phyloP scores from a whole-genome alignment of 2,797 vertebrate genomes.

The Falco naumanni region DNA sequence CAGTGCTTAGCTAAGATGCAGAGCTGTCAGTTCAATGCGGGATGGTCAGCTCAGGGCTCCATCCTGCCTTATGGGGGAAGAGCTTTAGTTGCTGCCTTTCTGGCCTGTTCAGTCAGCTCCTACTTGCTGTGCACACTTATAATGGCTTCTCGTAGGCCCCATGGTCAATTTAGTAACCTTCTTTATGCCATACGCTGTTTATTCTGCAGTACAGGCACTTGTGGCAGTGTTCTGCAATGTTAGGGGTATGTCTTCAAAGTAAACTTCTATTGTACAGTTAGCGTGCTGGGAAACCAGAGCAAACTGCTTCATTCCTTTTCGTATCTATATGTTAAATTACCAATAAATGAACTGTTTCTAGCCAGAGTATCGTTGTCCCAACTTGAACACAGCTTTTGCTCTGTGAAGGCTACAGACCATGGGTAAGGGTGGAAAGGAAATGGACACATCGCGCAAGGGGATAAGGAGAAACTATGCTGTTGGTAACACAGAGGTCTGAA shows the following conservation, averaged over 20 bases:
- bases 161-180: fast-evolving
- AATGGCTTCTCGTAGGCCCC: not conserved
- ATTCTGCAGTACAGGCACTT: not conserved
- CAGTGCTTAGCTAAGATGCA: not conserved
- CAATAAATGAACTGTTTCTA: not conserved
- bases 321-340: not conserved
- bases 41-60: not conserved
- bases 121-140: not conserved
- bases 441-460: not conserved
- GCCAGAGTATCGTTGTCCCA: not conserved
- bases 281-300: not conserved
- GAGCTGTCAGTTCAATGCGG: not conserved
- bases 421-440: not conserved
- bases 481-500: not conserved
- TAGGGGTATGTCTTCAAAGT: fast-evolving
- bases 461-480: not conserved
- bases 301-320: not conserved
- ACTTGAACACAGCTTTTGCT: not conserved
- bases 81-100: not conserved
- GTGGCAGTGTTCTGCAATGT: not conserved
- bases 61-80: not conserved
- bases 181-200: not conserved
- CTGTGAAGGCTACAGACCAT: not conserved
- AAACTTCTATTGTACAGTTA: not conserved
- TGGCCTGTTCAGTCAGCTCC: not conserved